A percentile compares a stretch with the other conserved stretches of the same genome.
These are phyloP conservation scores for Menidia menidia DNA, from an alignment of 2,797 vertebrate genomes.

Conservation along the genomic window DNA sequence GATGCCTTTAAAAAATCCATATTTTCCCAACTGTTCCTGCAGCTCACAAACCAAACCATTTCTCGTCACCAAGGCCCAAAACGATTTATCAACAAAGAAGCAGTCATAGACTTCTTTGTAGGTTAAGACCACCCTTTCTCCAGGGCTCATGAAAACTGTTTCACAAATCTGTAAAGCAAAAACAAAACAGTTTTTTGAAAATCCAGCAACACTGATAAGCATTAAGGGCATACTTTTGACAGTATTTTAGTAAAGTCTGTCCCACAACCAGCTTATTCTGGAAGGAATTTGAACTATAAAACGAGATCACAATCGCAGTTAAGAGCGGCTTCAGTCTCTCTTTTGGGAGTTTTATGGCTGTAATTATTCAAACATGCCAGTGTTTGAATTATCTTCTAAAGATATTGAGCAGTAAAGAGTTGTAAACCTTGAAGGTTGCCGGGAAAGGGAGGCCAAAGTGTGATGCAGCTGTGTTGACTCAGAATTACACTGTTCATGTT, in stretches of 20 bases:
- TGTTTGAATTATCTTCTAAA: not conserved
- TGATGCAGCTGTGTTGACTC: not conserved
- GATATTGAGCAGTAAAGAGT: not conserved
- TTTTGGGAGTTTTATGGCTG: no score
- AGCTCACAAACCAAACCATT: not conserved
- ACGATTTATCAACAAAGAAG: not conserved
- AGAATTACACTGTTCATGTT: not conserved
- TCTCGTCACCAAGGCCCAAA: not conserved
- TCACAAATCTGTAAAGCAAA: not conserved
- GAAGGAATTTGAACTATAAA: not conserved
- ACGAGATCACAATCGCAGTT: not conserved
- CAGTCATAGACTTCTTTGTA: not conserved
- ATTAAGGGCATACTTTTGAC: no score
- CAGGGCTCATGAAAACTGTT: slow-evolving; percentile 1
- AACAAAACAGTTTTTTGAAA: no score
- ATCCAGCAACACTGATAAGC: not conserved
- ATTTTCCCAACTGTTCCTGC: not conserved
- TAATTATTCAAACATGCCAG: not conserved
- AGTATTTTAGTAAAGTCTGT: not conserved
- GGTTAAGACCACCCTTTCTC: not conserved
- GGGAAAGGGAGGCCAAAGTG: slow-evolving; percentile 2
- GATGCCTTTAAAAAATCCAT: not conserved
- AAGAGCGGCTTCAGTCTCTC: slow-evolving; percentile 2
- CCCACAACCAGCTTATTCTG: not conserved
- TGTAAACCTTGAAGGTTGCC: not conserved